These are phyloP conservation scores for Premnoplex brunnescens DNA, from an alignment of 2,797 vertebrate genomes.

Conservation along the genomic window DNA sequence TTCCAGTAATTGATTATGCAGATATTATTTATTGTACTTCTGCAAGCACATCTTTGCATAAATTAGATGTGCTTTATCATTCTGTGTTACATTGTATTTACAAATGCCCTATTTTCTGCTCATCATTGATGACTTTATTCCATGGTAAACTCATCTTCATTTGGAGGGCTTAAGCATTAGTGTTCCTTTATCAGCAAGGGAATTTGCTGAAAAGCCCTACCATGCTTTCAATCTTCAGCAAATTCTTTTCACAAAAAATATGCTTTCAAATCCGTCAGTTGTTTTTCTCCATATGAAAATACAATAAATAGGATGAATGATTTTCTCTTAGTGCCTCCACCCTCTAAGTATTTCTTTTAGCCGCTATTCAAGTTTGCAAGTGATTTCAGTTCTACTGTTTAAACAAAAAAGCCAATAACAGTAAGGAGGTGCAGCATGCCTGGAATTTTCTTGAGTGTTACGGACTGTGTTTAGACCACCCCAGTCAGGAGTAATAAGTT, in stretches of 20 bases:
- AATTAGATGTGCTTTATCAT: slow-evolving; percentile 71
- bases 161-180: slow-evolving; percentile 59
- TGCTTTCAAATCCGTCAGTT: slow-evolving; percentile 23
- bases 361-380: background rate
- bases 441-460: background rate
- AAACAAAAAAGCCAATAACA: background rate
- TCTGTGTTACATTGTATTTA: slow-evolving; percentile 65
- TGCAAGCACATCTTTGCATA: slow-evolving; percentile 70
- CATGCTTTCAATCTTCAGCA: slow-evolving; percentile 41
- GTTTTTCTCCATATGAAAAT: background rate
- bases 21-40: slow-evolving; percentile 72
- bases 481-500: background rate
- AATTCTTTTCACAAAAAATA: slow-evolving; percentile 43
- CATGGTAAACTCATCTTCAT: slow-evolving; percentile 70
- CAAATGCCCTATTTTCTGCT: slow-evolving; percentile 70
- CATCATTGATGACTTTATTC: slow-evolving; percentile 67
- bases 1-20: slow-evolving; percentile 71
- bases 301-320: background rate
- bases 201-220: slow-evolving; percentile 55
- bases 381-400: slow-evolving; percentile 22
- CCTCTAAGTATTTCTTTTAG: slow-evolving; percentile 13
- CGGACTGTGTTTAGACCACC: background rate
- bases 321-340: background rate
- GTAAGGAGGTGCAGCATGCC: background rate
- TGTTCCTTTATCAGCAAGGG: slow-evolving; percentile 53